Base-by-base conservation (phyloP, 2,888 invertebrate genomes). In the Calliphora vomitoria region DNA sequence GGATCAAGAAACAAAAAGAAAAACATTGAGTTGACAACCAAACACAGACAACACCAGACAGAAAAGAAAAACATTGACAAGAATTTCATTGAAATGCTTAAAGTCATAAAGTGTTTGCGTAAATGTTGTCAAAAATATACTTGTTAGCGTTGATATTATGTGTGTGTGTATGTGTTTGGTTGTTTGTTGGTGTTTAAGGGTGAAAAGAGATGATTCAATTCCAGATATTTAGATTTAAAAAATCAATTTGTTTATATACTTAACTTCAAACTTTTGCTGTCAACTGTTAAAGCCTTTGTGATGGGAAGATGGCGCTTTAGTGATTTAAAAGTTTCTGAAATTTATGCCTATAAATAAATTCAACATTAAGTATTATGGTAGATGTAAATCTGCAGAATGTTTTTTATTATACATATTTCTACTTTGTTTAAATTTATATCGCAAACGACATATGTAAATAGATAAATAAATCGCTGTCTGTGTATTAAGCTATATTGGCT, bases 81-180 rank as follows among this genome's bases (percentile, higher is more conserved):
- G 31, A 53, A 53, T 35, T 71, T 50, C 13, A 53, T 35, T 10
- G 25, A 31, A 71, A 71, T 53, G n/a, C 35, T 35, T 71, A 31
- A 31, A 71, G 69, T 71, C 50, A 53, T 50, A 31, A 71, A 71
- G 69, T 71, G 18, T 71, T 71, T 50, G 25, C 69, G 31, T 69
- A 50, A 47, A 50, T 20, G 3, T 68, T 68, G n/a, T 71, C n/a
- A 18, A 47, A 50, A 69, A 18, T 53, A 15, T 69, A 69, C 50
- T 50, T 69, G 25, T 50, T 69, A 31, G 4, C 13, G 55, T 20
- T 55, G 55, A 55, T 3, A 55, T 55, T 3, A 1, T 8, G 6
- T 55, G 20, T 58, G 18, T 25, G 25, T 58, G 25, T n/a, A n/a
- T 58, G 58, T 53, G 53, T 53, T 8, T 53, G 18, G 0, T 15